These are phyloP conservation scores for Psylliodes chrysocephalus DNA, from an alignment of 2,888 invertebrate species.

Conservation along the genomic window DNA sequence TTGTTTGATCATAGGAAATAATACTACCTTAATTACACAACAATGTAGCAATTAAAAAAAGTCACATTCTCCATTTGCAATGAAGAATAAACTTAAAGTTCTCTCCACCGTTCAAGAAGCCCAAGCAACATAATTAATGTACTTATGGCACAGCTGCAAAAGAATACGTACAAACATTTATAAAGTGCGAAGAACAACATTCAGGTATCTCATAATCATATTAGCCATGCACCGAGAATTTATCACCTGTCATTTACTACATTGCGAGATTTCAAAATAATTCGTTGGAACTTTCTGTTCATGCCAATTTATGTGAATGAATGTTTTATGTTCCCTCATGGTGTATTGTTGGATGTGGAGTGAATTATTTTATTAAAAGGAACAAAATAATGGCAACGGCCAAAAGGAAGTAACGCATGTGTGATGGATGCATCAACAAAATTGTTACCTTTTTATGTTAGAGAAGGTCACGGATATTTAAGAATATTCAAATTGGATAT, in stretches of 20 bases:
- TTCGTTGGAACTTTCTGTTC: slow-evolving; percentile 39
- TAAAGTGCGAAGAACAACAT: slow-evolving; percentile 52
- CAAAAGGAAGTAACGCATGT: not conserved
- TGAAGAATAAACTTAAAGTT: not conserved
- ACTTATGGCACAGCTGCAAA: slow-evolving; percentile 42
- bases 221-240: slow-evolving; percentile 49
- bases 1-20: not conserved
- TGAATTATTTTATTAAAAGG: slow-evolving; percentile 30
- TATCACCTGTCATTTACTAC: slow-evolving; percentile 49
- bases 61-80: not conserved
- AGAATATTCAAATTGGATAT: too few relatives aligned
- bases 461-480: too few relatives aligned
- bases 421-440: too few relatives aligned
- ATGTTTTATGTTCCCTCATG: slow-evolving; percentile 20
- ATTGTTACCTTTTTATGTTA: too few relatives aligned
- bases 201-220: slow-evolving; percentile 51
- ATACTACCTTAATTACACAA: not conserved
- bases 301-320: slow-evolving; percentile 39
- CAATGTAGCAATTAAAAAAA: not conserved
- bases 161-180: slow-evolving; percentile 46
- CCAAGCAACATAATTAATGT: slow-evolving; percentile 39
- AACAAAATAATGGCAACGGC: not conserved
- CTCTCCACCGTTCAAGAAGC: slow-evolving; percentile 23
- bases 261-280: slow-evolving; percentile 49
- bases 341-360: slow-evolving; percentile 25